Evolutionary conservation across 2,888 invertebrate species (phyloP), one percentile per base, ranked within the genome.

Genomic region (Corythucha ciliata): DNA sequence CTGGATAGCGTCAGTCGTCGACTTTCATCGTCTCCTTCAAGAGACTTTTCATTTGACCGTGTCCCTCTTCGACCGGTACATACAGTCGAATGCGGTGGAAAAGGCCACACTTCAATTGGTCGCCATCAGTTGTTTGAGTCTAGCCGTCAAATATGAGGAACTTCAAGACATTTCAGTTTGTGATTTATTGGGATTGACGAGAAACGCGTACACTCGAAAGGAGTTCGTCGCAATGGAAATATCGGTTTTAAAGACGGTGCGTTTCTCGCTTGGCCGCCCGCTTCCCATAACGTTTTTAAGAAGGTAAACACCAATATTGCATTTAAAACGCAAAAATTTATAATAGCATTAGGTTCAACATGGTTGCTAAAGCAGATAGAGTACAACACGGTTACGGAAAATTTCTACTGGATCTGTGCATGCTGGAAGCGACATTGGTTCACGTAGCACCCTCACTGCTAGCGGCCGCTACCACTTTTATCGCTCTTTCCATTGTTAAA

Each of bases 61-160:
- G 48, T 81, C 84, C 58, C 82, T 92, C 16, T 75, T 94, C 61
- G 96, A 97, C 72, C 76, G 90, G 65, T 94, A 86, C n/a, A n/a
- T n/a, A n/a, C n/a, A n/a, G n/a, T n/a, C n/a, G n/a, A n/a, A n/a
- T n/a, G n/a, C n/a, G n/a, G n/a, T 53, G 10, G 33, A 40, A 25
- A 47, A 50, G 36, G 79, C 77, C 58, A 76, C 80, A 60, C 73
- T 94, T 54, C 94, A 96, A 66, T 72, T 96, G 57, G 85, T 93
- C 12, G 96, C 93, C 4, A 82, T 89, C 1, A 81, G 91, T 0
- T 83, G 91, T 0, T 78, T 96, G 75, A 82, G 89, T 63, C 78
- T 96, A 48, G 93, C 96, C 0, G 79, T 84, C 64, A 97, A 97
- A 68, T 94, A 90, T 65, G 96, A 97, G 70, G 97, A 97, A 72